Evolutionary conservation across 2,797 vertebrate species (phyloP).

Genomic region (Dendrocincla fuliginosa): DNA sequence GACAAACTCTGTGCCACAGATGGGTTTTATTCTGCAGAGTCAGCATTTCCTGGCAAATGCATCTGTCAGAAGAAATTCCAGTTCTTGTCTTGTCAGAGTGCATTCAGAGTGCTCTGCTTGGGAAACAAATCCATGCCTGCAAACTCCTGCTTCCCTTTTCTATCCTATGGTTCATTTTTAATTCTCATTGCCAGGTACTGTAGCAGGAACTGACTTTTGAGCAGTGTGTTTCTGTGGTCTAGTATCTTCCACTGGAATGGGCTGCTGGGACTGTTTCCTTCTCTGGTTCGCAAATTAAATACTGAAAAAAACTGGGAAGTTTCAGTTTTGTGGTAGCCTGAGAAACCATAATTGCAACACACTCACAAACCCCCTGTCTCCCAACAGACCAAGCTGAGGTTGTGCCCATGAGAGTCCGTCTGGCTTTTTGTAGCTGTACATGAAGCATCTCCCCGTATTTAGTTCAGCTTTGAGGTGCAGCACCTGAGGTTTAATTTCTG

Average conservation of each 20-base stretch:
- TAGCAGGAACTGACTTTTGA: neutral
- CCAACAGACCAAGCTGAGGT: neutral
- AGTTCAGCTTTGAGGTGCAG: neutral
- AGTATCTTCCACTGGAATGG: neutral
- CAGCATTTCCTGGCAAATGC: constrained; percentile 14
- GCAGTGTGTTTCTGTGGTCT: neutral
- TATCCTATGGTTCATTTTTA: neutral
- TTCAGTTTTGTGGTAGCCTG: neutral
- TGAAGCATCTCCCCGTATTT: neutral
- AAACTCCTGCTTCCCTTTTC: neutral
- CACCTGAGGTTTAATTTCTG: neutral
- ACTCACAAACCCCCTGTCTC: neutral
- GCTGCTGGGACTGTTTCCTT: neutral
- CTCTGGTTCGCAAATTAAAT: neutral
- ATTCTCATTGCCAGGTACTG: neutral
- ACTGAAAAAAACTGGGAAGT: neutral
- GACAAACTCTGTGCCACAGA: constrained; percentile 21
- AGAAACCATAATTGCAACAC: neutral
- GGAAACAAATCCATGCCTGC: neutral
- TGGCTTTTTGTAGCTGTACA: neutral
- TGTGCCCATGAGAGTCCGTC: accelerated
- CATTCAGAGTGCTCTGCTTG: neutral
- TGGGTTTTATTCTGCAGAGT: constrained; percentile 11
- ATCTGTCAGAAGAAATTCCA: constrained; percentile 38
- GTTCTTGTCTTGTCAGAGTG: neutral